These are phyloP conservation scores for Drepana arcuata DNA, from an alignment of 1,140 invertebrate genomes.

Conservation along the genomic window DNA sequence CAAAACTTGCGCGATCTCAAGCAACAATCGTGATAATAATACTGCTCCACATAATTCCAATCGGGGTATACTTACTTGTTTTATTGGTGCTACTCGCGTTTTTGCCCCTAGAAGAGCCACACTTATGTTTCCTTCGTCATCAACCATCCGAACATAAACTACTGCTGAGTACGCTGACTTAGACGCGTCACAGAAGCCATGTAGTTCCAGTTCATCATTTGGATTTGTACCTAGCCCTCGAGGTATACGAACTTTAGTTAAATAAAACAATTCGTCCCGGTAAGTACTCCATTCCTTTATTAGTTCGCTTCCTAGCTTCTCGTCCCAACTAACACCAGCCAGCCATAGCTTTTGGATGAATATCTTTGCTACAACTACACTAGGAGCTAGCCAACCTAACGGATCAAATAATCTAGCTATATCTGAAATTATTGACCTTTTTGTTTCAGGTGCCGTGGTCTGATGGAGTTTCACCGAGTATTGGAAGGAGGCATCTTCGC, in stretches of 20 bases:
- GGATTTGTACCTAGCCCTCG: slow-evolving; percentile 1
- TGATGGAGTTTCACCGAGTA: not conserved
- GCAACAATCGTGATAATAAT: slow-evolving; percentile 12
- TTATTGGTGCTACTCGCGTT: slow-evolving; percentile 33
- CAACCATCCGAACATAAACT: not conserved
- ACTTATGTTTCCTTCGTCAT: slow-evolving; percentile 7
- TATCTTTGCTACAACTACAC: slow-evolving; percentile 37
- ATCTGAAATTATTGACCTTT: slow-evolving; percentile 19
- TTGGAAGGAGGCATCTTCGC: not conserved
- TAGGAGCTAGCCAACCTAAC: slow-evolving; percentile 37
- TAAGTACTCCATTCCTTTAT: not conserved
- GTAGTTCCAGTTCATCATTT: not conserved
- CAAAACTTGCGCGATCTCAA: slow-evolving; percentile 11
- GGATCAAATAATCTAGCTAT: slow-evolving; percentile 36
- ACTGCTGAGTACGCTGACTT: not conserved
- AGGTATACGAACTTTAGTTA: not conserved
- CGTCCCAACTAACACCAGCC: slow-evolving; percentile 40
- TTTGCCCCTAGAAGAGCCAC: slow-evolving; percentile 4
- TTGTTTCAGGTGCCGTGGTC: slow-evolving; percentile 9
- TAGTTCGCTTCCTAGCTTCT: slow-evolving; percentile 11
- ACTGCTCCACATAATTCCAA: slow-evolving; percentile 33
- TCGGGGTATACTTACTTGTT: slow-evolving; percentile 25
- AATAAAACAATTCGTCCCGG: not conserved
- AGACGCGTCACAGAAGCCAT: not conserved
- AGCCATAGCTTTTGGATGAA: slow-evolving; percentile 47